phyloP scores from a whole-genome alignment of 2,888 invertebrate species.

The Caenorhabditis sinica region DNA sequence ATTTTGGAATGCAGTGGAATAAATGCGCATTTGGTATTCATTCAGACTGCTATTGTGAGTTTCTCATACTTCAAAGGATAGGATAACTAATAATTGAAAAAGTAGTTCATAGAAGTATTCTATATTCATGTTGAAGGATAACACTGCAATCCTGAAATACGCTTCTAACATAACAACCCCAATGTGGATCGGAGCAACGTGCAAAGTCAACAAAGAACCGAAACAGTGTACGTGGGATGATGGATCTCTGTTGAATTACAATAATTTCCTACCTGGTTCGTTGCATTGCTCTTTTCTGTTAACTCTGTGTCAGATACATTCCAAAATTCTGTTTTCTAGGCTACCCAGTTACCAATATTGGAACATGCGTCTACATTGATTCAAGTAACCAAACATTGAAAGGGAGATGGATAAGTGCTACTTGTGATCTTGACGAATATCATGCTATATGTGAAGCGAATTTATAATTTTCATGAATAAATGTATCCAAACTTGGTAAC shows the following conservation, averaged over 20 bases:
- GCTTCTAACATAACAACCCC: slow-evolving; percentile 33
- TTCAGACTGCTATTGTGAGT: slow-evolving; percentile 45
- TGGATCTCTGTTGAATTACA: slow-evolving; percentile 33
- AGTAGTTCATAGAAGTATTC: too few relatives aligned
- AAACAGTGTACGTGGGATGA: slow-evolving; percentile 59
- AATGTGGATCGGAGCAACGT: slow-evolving; percentile 58
- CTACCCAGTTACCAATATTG: slow-evolving; percentile 60
- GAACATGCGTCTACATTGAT: slow-evolving; percentile 57
- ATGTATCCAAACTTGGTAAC: too few relatives aligned
- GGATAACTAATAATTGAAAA: too few relatives aligned
- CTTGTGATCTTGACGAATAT: slow-evolving; percentile 51
- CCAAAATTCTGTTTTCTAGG: slow-evolving; percentile 20
- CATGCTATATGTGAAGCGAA: slow-evolving; percentile 52
- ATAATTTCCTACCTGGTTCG: slow-evolving; percentile 52
- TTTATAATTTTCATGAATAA: background rate
- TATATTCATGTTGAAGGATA: slow-evolving; percentile 62
- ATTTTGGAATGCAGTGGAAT: slow-evolving; percentile 5
- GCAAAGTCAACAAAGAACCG: slow-evolving; percentile 36
- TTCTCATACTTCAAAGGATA: background rate
- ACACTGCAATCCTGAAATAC: slow-evolving; percentile 45
- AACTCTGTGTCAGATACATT: too few relatives aligned
- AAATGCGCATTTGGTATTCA: slow-evolving; percentile 42
- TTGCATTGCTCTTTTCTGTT: background rate
- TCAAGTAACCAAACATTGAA: slow-evolving; percentile 53
- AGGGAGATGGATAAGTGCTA: slow-evolving; percentile 62